Evolutionary conservation across 2,888 invertebrate genomes (phyloP).

Genomic region (Thecophora atra): DNA sequence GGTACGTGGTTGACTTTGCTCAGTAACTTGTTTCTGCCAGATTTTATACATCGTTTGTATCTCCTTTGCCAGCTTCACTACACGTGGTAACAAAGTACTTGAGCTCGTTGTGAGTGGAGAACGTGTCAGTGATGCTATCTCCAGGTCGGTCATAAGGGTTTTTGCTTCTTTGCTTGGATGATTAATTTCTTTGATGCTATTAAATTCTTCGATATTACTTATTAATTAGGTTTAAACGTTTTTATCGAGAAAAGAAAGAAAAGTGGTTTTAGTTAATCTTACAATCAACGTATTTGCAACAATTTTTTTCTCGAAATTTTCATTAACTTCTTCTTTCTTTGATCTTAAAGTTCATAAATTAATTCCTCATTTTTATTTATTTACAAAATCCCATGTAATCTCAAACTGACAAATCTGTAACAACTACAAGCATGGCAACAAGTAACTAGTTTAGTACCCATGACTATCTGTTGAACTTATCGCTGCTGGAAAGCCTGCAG

Average conservation of each 20-base stretch:
- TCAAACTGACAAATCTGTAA: neutral
- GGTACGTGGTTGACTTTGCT: neutral
- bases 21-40: conserved; percentile 8
- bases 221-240: too few relatives aligned
- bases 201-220: neutral
- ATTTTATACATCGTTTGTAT: neutral
- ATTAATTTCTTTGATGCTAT: conserved; percentile 24
- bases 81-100: conserved; percentile 1
- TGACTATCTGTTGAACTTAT: neutral
- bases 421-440: neutral
- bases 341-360: neutral
- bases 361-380: neutral
- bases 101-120: neutral
- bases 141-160: conserved; percentile 1
- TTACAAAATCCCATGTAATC: neutral
- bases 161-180: neutral
- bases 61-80: neutral
- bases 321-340: too few relatives aligned
- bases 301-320: too few relatives aligned
- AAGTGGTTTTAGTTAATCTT: too few relatives aligned
- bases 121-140: conserved; percentile 19
- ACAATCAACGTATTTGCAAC: too few relatives aligned
- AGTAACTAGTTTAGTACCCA: neutral
- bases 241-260: too few relatives aligned
- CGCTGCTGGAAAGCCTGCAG: neutral